phyloP scores from a whole-genome alignment of 2,797 vertebrate genomes.

The Poeciliopsis presidionis region DNA sequence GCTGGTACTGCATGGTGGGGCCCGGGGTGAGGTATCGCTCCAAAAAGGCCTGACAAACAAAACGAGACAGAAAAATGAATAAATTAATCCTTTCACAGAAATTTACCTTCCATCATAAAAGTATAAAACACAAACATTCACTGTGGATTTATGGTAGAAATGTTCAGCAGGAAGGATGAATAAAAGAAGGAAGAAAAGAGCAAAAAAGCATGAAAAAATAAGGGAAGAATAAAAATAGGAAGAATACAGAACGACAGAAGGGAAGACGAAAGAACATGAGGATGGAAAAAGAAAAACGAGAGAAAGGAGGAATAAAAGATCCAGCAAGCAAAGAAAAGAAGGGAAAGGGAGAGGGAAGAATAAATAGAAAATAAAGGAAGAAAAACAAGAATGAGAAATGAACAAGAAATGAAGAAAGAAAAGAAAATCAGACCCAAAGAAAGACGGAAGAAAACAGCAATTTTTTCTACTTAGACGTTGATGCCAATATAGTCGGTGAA shows the following conservation, averaged over 20 bases:
- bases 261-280: neutral
- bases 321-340: neutral
- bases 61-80: neutral
- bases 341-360: neutral
- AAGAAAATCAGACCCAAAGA: neutral
- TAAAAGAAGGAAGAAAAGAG: neutral
- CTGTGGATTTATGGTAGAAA: neutral
- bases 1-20: conserved; percentile 93
- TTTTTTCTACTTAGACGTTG: too few species aligned
- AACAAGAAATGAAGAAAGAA: neutral
- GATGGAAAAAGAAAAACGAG: neutral
- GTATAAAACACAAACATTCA: neutral
- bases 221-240: neutral
- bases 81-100: neutral
- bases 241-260: neutral
- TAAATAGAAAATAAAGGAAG: neutral
- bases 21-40: conserved; percentile 89
- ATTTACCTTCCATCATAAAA: neutral
- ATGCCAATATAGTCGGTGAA: neutral
- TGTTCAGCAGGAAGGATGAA: neutral
- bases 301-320: neutral
- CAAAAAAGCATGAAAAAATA: neutral
- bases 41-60: conserved; percentile 84
- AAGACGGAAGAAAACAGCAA: neutral
- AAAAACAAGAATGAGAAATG: neutral